Evolutionary conservation across 2,797 vertebrate species (phyloP), one percentile per base, ranked within the genome.

Genomic region (Acanthurus lineatus): DNA sequence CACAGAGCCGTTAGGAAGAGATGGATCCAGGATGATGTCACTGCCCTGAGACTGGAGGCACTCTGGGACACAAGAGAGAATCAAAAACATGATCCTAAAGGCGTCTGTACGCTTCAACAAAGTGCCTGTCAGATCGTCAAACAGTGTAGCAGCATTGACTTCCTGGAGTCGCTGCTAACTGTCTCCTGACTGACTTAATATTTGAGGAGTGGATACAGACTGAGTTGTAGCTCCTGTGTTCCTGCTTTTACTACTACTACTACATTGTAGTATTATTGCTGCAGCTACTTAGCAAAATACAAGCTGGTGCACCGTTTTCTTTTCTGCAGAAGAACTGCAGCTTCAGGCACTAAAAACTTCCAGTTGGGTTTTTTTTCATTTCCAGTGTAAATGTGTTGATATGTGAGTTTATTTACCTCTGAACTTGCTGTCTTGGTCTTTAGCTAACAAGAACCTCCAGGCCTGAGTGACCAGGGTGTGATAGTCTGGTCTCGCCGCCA

Each of bases 391-490:
- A 5, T 16, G 1, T 61, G 58, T 59, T 4, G 1, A 25, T 3
- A 35, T 17, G 16, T 69, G 35, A 42, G 28, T 47, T 44, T 1
- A 19, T 22, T 83, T 15, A 95, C 95, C 95, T 94, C 85, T 88
- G 12, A 92, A 86, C 81, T 89, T 95, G 66, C 89, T 73, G 72
- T 91, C 90, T 59, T 95, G 91, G 77, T 97, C 96, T 77, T 96
- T 97, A 76, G 95, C 95, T 70, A 98, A 90, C 90, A 99, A 80
- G 91, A 98, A 97, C 83, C 96, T 96, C 85, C 97, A 97, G 61
- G 97, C 97, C 87, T 98, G 96, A 42, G 95, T 90, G 48, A 98
- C 92, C 86, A 98, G 93, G 20, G 94, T 88, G 0, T 96, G 92
- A 48, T 97, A 97, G 82, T 98, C 96, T 5, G 96, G 96, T 90